Percentiles rank a stretch among this genome's conserved stretches.
Conservation (phyloP, 2,113 vertebrate species). For the Thymallus thymallus region DNA sequence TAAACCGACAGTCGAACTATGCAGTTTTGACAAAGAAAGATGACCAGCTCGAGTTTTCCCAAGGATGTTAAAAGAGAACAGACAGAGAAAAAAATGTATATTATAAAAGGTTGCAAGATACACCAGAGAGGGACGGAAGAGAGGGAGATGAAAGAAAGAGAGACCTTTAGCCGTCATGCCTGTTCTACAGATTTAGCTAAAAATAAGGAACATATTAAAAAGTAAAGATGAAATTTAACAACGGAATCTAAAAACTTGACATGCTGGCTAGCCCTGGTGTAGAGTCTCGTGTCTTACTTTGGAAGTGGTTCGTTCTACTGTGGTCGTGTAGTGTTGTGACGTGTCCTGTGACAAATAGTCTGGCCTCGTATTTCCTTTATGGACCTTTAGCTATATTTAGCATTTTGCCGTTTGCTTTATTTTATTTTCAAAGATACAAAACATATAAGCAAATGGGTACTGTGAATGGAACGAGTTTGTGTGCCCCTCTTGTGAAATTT, state of each 20-base stretch:
- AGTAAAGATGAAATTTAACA: slow-evolving; percentile 32
- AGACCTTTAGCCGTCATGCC: slow-evolving; percentile 29
- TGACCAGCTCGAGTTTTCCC: background rate
- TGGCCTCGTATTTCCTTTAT: slow-evolving; percentile 33
- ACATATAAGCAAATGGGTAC: background rate
- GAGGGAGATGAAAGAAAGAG: background rate
- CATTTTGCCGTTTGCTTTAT: slow-evolving; percentile 19
- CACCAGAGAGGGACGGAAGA: background rate
- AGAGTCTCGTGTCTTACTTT: slow-evolving; percentile 42
- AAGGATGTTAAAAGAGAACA: slow-evolving; percentile 40
- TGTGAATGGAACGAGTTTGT: background rate
- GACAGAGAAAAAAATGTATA: background rate
- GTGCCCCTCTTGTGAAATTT: background rate
- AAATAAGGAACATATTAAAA: slow-evolving; percentile 59
- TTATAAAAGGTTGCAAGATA: background rate
- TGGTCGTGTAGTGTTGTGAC: slow-evolving; percentile 58
- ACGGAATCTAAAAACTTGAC: slow-evolving; percentile 23
- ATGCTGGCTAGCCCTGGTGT: slow-evolving; percentile 44
- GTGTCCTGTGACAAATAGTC: slow-evolving; percentile 47
- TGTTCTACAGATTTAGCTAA: slow-evolving; percentile 54
- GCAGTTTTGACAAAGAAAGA: slow-evolving; percentile 67
- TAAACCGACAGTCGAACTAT: slow-evolving; percentile 66
- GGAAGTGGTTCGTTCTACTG: slow-evolving; percentile 56
- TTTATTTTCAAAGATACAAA: slow-evolving; percentile 11
- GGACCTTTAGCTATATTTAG: slow-evolving; percentile 10